Evolutionary conservation across 2,888 invertebrate genomes (phyloP).

Genomic region (Philereme vetulata): DNA sequence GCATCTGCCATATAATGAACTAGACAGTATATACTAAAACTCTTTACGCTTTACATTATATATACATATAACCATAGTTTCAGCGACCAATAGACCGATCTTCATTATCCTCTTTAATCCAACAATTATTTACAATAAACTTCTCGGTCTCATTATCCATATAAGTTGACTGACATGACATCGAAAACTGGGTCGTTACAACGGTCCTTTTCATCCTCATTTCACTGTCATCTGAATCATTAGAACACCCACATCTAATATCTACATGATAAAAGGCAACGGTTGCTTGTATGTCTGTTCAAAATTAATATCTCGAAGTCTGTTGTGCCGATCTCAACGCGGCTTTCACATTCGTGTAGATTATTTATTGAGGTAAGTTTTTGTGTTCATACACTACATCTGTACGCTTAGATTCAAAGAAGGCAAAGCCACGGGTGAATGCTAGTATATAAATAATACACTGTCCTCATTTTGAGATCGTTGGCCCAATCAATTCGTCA

Average conservation of each 20-base stretch:
- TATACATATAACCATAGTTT: conserved; percentile 19
- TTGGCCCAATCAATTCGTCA: conserved; percentile 78
- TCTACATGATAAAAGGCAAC: no score
- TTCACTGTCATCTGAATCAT: conserved; percentile 67
- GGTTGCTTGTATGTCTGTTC: no score
- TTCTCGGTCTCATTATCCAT: conserved; percentile 46
- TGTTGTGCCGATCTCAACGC: no score
- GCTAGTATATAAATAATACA: conserved; percentile 48
- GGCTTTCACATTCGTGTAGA: no score
- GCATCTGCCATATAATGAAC: no score
- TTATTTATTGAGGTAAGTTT: no score
- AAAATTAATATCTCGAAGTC: no score
- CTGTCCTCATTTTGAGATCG: conserved; percentile 66
- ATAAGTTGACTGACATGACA: conserved; percentile 44
- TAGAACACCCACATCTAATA: conserved; percentile 66
- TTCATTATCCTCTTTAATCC: conserved; percentile 38
- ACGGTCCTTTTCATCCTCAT: conserved; percentile 62
- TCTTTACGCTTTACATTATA: not conserved
- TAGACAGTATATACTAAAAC: no score
- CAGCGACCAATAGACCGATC: conserved; percentile 29
- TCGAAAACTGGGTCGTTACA: conserved; percentile 60
- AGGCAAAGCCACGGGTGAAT: no score
- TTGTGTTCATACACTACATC: no score
- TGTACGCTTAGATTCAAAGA: no score
- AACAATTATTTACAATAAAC: conserved; percentile 48